Evolutionary conservation across 2,888 invertebrate species (phyloP), one percentile per base, ranked within the genome.

Genomic region (Acleris cristana): DNA sequence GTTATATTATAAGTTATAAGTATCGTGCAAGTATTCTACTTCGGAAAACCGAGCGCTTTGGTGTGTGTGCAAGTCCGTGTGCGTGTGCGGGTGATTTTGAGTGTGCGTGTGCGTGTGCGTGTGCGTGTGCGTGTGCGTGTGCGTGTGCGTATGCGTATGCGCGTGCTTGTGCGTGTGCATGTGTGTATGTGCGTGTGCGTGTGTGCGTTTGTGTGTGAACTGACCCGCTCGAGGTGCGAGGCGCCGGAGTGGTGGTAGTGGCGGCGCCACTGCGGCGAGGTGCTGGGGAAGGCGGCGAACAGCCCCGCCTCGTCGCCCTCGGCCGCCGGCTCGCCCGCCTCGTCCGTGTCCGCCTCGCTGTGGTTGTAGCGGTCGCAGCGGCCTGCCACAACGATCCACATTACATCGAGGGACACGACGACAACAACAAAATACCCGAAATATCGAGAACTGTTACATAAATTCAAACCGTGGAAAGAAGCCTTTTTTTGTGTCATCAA

Each of bases 291-390:
- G 48, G 92, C 91, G 14, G 92, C 92, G 80, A 92, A 92, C 51
- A 90, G 77, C 0, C 85, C 87, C 58, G 89, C 86, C 74, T 92
- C 86, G 65, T 88, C 85, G 52, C 84, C 78, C 69, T 84, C 85
- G 1, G 69, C 70, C 2, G 65, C 21, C 23, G 75, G 67, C 75
- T 93, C 88, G 23, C 85, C 79, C 73, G 94, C 85, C 81, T 94
- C 87, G 86, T 94, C 85, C 68, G 94, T 88, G 81, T 94, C 87
- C 75, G 93, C 87, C 79, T 94, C 85, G 84, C 93, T 86, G 87
- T 94, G 87, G 87, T 92, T 93, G 87, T 86, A 92, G 19, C 93
- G 83, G 72, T 93, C 93, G 76, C 93, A 93, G 0, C 93, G 89
- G 56, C 92, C 93, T 93, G 70, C 0, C 5, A 49, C 30, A 59